Evolutionary conservation across 2,113 vertebrate genomes (phyloP), one percentile per base, ranked within the genome.

Genomic region (Nesoenas mayeri): DNA sequence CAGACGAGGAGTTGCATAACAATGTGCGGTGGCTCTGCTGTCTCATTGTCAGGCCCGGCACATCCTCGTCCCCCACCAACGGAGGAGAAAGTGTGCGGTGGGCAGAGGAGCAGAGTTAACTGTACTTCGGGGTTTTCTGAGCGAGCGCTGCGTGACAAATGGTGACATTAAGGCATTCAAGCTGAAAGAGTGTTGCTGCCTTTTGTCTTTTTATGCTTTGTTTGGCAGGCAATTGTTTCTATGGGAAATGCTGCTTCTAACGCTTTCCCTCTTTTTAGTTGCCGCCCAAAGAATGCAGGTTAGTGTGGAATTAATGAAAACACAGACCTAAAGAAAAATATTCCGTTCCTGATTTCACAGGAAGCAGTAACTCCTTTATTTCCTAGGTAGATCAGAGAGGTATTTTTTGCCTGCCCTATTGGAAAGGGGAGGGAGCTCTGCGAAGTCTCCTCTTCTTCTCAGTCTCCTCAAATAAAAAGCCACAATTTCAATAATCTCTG

Each of bases 1-100:
- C 96, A 97, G 96, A 97, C 95, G 93, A 92, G 36, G 94, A 79
- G 62, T 98, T 97, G 97, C 96, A 94, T 97, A 96, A 96, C 94
- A 98, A 95, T 96, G 93, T 96, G 92, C 67, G 70, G 58, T 93
- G 84, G 89, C 95, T 84, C 95, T 95, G 95, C 94, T 89, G 87
- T 50, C 97, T 97, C 97, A 97, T 97, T 97, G 94, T 95, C 92
- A 97, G 96, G 94, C 96, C 54, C 22, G 34, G 97, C 95, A 95
- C 95, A 95, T 97, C 97, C 91, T 90, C 88, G 96, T 97, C 91
- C 94, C 93, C 66, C 58, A 71, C 85, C 75, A 12, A 56, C 7
- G 13, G 82, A 80, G 71, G 51, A 70, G 87, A 67, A 91, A 81
- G 80, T 73, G 66, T 62, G 54, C 10, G 10, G 36, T 88, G 70